phyloP scores from a whole-genome alignment of 2,888 invertebrate species.

The Camponotus fellah region DNA sequence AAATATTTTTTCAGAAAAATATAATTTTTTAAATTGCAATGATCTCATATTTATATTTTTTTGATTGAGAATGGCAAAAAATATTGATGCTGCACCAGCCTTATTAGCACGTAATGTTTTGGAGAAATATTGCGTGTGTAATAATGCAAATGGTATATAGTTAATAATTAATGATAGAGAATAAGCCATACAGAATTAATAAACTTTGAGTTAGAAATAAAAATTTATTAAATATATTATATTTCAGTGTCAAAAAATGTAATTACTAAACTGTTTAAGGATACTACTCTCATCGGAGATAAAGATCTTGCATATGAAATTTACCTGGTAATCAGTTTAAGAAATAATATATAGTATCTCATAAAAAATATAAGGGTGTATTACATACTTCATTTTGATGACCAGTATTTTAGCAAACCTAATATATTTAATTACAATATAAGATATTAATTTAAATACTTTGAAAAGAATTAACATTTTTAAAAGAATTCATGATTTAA shows the following conservation, averaged over 20 bases:
- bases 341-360: constrained; percentile 4
- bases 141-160: constrained; percentile 71
- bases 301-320: constrained; percentile 91
- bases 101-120: constrained; percentile 88
- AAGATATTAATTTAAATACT: constrained; percentile 73
- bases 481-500: constrained; percentile 16
- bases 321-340: constrained; percentile 88
- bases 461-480: constrained; percentile 76
- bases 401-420: background rate
- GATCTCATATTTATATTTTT: constrained; percentile 37
- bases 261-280: constrained; percentile 89
- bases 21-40: background rate
- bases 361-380: background rate
- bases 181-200: constrained; percentile 78
- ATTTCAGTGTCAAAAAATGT: constrained; percentile 86
- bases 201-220: constrained; percentile 77
- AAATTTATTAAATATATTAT: constrained; percentile 52
- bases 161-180: constrained; percentile 4
- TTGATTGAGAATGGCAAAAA: constrained; percentile 87
- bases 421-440: constrained; percentile 46
- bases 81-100: constrained; percentile 88
- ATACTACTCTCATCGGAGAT: constrained; percentile 91
- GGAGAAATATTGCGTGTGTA: constrained; percentile 86
- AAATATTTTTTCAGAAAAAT: background rate
- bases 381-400: background rate